These are phyloP conservation scores for Peribatodes rhomboidaria DNA, from an alignment of 2,888 invertebrate genomes.

Conservation along the genomic window DNA sequence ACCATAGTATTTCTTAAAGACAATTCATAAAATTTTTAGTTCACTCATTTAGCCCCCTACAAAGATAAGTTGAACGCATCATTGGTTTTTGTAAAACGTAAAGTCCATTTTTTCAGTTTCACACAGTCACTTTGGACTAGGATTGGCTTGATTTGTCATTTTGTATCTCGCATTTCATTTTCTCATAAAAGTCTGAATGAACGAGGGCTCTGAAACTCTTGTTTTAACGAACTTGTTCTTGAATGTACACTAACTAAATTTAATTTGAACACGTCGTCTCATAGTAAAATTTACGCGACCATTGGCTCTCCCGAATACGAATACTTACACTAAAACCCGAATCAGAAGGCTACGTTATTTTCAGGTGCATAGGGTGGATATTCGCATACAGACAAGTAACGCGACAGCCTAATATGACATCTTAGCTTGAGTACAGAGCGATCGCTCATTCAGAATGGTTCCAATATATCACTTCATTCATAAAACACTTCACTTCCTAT, in stretches of 20 bases:
- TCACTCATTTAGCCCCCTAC: neutral
- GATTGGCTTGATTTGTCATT: neutral
- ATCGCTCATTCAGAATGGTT: slow-evolving; percentile 7
- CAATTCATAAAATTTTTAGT: neutral
- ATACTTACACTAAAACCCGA: neutral
- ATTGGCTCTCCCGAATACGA: neutral
- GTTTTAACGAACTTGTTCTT: neutral
- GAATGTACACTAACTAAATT: neutral
- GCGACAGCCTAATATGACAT: neutral
- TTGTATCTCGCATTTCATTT: slow-evolving; percentile 5
- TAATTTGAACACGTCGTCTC: slow-evolving; percentile 2
- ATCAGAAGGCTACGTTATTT: neutral
- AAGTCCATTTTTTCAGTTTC: neutral
- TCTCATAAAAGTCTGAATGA: slow-evolving; percentile 11
- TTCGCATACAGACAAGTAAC: neutral
- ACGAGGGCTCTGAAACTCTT: slow-evolving; percentile 1
- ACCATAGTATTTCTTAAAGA: too few relatives aligned
- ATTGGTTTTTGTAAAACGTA: neutral
- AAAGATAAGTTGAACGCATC: neutral
- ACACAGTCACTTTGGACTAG: slow-evolving; percentile 5
- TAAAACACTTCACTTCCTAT: slow-evolving; percentile 38
- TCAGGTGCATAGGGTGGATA: neutral
- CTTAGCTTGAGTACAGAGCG: neutral
- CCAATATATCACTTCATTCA: slow-evolving; percentile 39
- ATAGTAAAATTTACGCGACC: neutral